Evolutionary conservation across 2,797 vertebrate genomes (phyloP).

Genomic region (Thaleichthys pacificus): DNA sequence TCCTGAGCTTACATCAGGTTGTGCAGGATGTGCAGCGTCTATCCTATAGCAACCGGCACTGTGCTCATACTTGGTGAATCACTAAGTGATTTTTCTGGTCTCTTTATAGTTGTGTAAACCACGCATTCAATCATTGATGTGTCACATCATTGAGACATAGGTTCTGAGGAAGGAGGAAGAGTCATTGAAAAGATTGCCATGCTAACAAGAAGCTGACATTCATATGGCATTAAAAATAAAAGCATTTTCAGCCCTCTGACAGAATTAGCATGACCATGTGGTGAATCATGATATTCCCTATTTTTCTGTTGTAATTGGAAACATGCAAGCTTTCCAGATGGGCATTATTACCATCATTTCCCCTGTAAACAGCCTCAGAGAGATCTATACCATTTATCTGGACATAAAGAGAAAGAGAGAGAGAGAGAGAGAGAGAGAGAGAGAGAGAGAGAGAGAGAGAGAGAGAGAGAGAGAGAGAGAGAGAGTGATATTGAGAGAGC

Average conservation of each 20-base stretch:
- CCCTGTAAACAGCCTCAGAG: constrained; percentile 2
- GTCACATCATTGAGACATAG: constrained; percentile 55
- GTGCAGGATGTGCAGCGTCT: constrained; percentile 51
- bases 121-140: constrained; percentile 73
- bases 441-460: not conserved
- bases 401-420: not conserved
- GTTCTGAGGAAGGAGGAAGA: constrained; percentile 48
- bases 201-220: constrained; percentile 21
- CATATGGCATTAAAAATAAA: constrained; percentile 1
- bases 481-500: not conserved
- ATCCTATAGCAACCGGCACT: constrained; percentile 55
- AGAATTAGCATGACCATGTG: constrained; percentile 13
- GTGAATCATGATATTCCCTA: constrained; percentile 1
- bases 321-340: constrained; percentile 2
- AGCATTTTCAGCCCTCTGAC: constrained; percentile 6
- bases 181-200: constrained; percentile 48
- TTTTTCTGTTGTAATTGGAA: constrained; percentile 3
- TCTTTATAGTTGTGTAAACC: constrained; percentile 68
- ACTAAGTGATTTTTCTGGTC: constrained; percentile 68
- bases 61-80: constrained; percentile 66
- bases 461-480: constrained; percentile 3
- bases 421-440: not conserved
- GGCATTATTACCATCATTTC: constrained; percentile 3
- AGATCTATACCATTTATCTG: constrained; percentile 4
- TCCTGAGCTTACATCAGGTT: not conserved